Conservation (phyloP, 2,888 invertebrate species). For the Cephalotes varians region DNA sequence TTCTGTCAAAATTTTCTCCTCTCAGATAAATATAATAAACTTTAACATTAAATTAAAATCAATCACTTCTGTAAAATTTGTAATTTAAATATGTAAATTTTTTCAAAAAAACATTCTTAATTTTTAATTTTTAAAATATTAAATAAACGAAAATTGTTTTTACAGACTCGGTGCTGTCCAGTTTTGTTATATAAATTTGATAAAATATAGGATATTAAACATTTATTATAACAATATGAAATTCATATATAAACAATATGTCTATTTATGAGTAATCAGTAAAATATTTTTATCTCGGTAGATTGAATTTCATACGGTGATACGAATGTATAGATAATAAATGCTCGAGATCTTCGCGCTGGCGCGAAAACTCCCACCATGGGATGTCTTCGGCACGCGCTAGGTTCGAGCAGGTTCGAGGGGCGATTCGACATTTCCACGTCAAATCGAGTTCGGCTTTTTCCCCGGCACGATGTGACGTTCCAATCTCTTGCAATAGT, state of each 20-base stretch:
- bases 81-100: not conserved
- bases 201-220: not conserved
- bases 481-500: slow-evolving; percentile 19
- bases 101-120: not conserved
- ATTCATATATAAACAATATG: not conserved
- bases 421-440: slow-evolving; percentile 55
- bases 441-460: slow-evolving; percentile 58
- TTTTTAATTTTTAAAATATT: not conserved
- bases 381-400: slow-evolving; percentile 38
- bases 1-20: not conserved
- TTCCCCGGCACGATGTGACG: slow-evolving; percentile 28
- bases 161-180: not conserved
- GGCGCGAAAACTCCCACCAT: slow-evolving; percentile 63
- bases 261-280: not conserved
- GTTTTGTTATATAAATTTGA: not conserved
- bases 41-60: not conserved
- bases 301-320: not conserved
- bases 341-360: slow-evolving; percentile 51
- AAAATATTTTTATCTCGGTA: not conserved
- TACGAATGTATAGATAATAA: not conserved
- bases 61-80: not conserved
- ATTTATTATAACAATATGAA: not conserved
- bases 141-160: not conserved
- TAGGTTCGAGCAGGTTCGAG: slow-evolving; percentile 45
- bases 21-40: not conserved